Conservation (phyloP, 92 coral and sea anemone genomes). For the Heliopora coerulea region DNA sequence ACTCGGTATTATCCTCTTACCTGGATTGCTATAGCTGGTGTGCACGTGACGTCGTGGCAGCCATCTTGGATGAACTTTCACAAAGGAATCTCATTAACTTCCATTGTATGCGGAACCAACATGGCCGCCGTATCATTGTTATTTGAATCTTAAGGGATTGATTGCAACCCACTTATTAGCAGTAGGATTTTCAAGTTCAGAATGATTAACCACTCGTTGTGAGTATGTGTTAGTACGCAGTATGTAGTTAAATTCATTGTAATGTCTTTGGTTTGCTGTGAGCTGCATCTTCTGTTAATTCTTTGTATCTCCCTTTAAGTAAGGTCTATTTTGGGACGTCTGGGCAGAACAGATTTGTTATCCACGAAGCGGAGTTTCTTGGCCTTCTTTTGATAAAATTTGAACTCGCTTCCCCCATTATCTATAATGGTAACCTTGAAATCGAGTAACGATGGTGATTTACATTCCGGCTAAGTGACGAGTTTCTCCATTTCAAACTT, state of each 20-base stretch:
- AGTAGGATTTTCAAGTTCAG: not conserved
- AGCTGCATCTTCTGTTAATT: constrained; percentile 38
- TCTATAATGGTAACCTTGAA: constrained; percentile 23
- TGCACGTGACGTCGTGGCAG: too few relatives aligned
- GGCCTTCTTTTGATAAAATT: constrained; percentile 36
- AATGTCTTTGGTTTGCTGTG: constrained; percentile 3
- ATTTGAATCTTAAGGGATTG: too few relatives aligned
- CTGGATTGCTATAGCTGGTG: not conserved
- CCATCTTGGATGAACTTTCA: too few relatives aligned
- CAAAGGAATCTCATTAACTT: too few relatives aligned
- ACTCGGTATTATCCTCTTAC: not conserved
- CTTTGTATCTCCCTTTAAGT: constrained; percentile 44
- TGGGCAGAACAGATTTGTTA: constrained; percentile 30
- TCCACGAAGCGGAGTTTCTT: constrained; percentile 38
- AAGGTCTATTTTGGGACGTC: constrained; percentile 25
- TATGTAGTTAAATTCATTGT: constrained; percentile 3
- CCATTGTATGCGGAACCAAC: too few relatives aligned
- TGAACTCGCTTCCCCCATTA: constrained; percentile 7
- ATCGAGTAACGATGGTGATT: constrained; percentile 33
- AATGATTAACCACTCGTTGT: constrained; percentile 8
- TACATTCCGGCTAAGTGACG: not conserved
- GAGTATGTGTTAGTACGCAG: constrained; percentile 16
- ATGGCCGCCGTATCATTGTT: too few relatives aligned
- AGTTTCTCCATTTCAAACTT: constrained; percentile 49
- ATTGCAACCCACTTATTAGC: not conserved